Conservation (phyloP, 1,140 invertebrate genomes). For the Zaprionus ghesquierei region DNA sequence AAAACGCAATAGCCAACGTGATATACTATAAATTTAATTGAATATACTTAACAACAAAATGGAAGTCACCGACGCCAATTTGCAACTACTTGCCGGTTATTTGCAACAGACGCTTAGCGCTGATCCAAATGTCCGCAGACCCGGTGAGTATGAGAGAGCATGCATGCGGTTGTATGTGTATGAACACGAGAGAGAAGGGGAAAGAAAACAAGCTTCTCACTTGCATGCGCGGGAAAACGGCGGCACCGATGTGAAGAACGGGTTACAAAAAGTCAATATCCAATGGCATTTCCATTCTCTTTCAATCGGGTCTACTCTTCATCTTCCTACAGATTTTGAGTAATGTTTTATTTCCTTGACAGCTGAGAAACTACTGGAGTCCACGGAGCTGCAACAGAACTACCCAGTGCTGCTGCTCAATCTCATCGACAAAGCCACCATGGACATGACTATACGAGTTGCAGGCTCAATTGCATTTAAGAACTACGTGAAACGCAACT, state of each 20-base stretch:
- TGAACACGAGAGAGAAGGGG: slow-evolving; percentile 17
- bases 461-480: slow-evolving; percentile 97
- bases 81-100: slow-evolving; percentile 91
- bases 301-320: background rate
- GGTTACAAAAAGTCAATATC: background rate
- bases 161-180: slow-evolving; percentile 10
- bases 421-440: slow-evolving; percentile 90
- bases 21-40: slow-evolving; percentile 25
- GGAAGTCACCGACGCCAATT: slow-evolving; percentile 92
- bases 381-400: slow-evolving; percentile 94
- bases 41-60: slow-evolving; percentile 83
- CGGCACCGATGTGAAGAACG: slow-evolving; percentile 9
- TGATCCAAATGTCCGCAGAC: slow-evolving; percentile 90
- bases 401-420: slow-evolving; percentile 94
- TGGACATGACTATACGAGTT: slow-evolving; percentile 91
- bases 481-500: slow-evolving; percentile 98
- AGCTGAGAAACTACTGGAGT: slow-evolving; percentile 97
- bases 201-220: slow-evolving; percentile 1
- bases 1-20: slow-evolving; percentile 11
- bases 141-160: slow-evolving; percentile 86
- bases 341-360: slow-evolving; percentile 59
- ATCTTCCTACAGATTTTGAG: background rate
- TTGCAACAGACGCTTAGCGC: slow-evolving; percentile 95
- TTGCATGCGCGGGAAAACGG: slow-evolving; percentile 65
- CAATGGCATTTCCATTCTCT: background rate